Percentiles rank a stretch among this genome's conserved stretches.
Evolutionary conservation across 2,888 invertebrate species (phyloP).

Genomic region (Theodoxus fluviatilis): DNA sequence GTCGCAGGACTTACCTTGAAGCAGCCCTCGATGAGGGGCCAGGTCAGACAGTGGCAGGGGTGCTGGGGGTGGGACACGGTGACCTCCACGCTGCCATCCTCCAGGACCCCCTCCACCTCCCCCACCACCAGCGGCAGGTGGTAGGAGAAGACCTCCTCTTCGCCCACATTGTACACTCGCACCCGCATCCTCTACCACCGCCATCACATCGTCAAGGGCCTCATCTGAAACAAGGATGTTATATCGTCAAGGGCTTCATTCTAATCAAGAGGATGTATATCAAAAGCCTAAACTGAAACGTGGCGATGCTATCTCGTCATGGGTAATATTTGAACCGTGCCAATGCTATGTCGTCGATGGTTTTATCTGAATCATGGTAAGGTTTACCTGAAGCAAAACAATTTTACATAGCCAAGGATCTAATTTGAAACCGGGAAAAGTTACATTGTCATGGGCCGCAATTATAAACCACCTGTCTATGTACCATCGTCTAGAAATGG

Average conservation of each 20-base stretch:
- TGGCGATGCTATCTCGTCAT: too few species aligned
- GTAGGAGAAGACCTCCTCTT: conserved; percentile 50
- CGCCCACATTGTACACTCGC: conserved; percentile 50
- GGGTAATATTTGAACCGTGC: too few species aligned
- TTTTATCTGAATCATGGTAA: too few species aligned
- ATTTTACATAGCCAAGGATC: too few species aligned
- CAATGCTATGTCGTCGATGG: too few species aligned
- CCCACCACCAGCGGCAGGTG: conserved; percentile 57
- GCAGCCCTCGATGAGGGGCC: conserved; percentile 74
- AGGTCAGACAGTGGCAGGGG: conserved; percentile 52
- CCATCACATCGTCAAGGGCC: background rate
- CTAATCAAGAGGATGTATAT: too few species aligned
- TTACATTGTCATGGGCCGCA: too few species aligned
- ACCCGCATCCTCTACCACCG: conserved; percentile 42
- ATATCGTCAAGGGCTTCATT: background rate
- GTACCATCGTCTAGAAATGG: too few species aligned
- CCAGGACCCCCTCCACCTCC: conserved; percentile 49
- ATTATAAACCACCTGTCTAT: too few species aligned
- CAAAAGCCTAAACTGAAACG: too few species aligned
- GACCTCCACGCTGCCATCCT: conserved; percentile 50
- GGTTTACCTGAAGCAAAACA: too few species aligned
- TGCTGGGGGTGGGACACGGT: conserved; percentile 45
- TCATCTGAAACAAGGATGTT: background rate
- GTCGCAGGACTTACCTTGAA: conserved; percentile 72
- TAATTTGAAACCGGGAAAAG: too few species aligned